Evolutionary conservation across 2,888 invertebrate genomes (phyloP).

Genomic region (Lithophane ornitopus): DNA sequence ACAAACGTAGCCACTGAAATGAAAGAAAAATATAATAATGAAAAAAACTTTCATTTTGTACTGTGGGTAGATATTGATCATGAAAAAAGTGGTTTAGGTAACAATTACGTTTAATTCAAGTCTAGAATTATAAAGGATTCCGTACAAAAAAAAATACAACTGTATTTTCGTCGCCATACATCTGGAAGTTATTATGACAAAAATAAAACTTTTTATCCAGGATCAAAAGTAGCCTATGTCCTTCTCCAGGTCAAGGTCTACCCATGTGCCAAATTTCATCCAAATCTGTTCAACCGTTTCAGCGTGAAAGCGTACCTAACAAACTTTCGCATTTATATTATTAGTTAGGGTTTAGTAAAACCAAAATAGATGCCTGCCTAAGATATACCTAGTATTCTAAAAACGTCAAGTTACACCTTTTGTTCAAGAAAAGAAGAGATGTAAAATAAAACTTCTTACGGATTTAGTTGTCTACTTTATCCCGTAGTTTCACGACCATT

Average conservation of each 20-base stretch:
- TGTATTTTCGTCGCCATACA: too few species aligned
- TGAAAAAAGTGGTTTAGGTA: constrained; percentile 5
- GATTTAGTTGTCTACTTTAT: not conserved
- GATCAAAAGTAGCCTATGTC: too few species aligned
- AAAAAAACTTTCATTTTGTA: constrained; percentile 30
- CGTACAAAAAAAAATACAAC: constrained; percentile 11
- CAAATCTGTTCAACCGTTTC: too few species aligned
- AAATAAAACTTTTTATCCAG: not conserved
- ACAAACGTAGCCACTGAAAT: constrained; percentile 40
- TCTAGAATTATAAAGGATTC: not conserved
- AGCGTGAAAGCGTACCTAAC: too few species aligned
- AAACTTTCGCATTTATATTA: too few species aligned
- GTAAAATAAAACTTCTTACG: not conserved
- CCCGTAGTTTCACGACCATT: not conserved
- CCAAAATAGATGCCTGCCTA: not conserved
- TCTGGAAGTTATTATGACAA: too few species aligned
- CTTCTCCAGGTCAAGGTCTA: too few species aligned
- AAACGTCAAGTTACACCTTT: not conserved
- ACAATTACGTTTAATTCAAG: not conserved
- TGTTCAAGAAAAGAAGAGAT: not conserved
- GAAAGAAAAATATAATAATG: constrained; percentile 49
- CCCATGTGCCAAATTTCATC: too few species aligned
- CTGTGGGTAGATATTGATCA: constrained; percentile 4
- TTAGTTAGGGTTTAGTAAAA: not conserved
- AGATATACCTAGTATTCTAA: not conserved